phyloP scores from a whole-genome alignment of 92 coral and sea anemone species.

The Palythoa heliodiscus region DNA sequence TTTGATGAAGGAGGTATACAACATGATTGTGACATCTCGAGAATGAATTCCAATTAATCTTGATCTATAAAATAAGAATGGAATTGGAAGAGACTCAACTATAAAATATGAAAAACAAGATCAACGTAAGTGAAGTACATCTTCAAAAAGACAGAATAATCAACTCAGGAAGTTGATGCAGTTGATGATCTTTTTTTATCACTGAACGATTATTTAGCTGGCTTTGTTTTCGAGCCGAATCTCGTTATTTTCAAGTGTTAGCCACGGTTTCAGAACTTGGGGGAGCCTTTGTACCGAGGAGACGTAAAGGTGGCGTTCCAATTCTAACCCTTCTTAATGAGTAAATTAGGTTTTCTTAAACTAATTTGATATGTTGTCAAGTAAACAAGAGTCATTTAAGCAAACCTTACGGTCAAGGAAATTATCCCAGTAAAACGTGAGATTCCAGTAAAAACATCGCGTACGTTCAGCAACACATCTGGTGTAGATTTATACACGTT shows the following conservation, averaged over 20 bases:
- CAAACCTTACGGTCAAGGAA: not conserved
- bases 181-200: not conserved
- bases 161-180: not conserved
- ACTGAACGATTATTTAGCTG: not conserved
- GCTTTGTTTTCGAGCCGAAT: not conserved
- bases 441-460: not conserved
- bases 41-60: not conserved
- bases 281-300: not conserved
- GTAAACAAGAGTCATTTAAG: not conserved
- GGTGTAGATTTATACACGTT: not conserved
- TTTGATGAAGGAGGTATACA: not conserved
- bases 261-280: not conserved
- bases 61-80: not conserved
- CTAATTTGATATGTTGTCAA: not conserved
- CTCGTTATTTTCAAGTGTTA: not conserved
- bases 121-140: not conserved
- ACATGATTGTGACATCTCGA: constrained; percentile 2
- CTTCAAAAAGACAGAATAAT: not conserved
- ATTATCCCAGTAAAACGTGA: not conserved
- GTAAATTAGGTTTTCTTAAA: not conserved
- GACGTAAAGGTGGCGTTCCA: not conserved
- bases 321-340: not conserved
- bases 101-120: not conserved
- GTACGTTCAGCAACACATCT: not conserved
- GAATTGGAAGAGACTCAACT: not conserved